Conservation (phyloP, 2,113 vertebrate genomes). For the Calypte anna region DNA sequence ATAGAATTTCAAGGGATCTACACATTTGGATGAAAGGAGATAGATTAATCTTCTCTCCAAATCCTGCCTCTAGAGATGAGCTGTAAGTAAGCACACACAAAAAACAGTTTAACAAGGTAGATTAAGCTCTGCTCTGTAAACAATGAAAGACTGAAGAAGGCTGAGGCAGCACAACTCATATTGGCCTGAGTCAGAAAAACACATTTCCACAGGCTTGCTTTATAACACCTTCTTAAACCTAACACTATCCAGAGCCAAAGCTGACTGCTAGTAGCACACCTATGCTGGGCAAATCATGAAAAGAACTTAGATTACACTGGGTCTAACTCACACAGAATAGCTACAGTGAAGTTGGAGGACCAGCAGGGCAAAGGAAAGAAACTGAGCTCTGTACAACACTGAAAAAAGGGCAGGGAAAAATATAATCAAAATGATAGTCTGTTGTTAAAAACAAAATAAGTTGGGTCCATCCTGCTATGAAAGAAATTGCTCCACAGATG, state of each 20-base stretch:
- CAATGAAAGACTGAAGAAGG: background rate
- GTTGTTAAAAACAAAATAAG: background rate
- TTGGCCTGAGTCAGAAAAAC: background rate
- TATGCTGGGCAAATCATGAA: background rate
- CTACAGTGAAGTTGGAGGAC: background rate
- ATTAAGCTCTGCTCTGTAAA: background rate
- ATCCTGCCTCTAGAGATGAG: background rate
- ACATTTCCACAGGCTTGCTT: background rate
- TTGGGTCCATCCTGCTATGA: background rate
- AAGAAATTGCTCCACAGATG: background rate
- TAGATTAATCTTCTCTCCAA: background rate
- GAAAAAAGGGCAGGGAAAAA: background rate
- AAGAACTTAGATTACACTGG: background rate
- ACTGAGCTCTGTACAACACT: background rate
- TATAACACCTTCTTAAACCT: background rate
- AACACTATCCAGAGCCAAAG: background rate
- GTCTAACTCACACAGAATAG: background rate
- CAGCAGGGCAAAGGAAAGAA: background rate
- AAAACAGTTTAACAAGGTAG: background rate
- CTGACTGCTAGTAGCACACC: background rate
- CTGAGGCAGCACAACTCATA: conserved; percentile 2
- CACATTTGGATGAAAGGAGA: background rate
- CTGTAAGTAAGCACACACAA: background rate
- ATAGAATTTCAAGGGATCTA: background rate
- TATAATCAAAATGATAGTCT: background rate